Conservation (phyloP, 2,113 vertebrate species). For the Erinaceus europaeus region DNA sequence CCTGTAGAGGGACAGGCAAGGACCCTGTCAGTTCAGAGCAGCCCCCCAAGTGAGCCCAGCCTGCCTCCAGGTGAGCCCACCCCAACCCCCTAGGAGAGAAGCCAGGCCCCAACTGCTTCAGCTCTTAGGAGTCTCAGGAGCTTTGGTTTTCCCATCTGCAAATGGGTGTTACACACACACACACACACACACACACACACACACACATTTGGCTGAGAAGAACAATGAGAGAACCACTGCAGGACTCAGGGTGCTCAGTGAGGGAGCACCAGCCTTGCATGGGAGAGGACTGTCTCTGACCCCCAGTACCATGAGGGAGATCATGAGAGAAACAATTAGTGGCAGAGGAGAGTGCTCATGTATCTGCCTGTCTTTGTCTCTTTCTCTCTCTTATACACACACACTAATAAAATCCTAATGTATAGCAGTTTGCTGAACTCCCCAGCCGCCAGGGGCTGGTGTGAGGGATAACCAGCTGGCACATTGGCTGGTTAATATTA, state of each 20-base stretch:
- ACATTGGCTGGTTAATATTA: neutral
- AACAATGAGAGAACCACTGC: no score
- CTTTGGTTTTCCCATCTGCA: neutral
- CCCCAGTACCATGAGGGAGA: no score
- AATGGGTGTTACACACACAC: neutral
- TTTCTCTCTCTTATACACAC: no score
- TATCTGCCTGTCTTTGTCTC: no score
- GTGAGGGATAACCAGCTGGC: neutral
- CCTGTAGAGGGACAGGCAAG: conserved; percentile 11
- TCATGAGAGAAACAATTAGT: no score
- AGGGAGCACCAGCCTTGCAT: no score
- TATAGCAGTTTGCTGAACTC: neutral
- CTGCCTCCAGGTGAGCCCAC: neutral
- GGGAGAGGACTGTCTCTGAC: no score
- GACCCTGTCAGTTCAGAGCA: neutral
- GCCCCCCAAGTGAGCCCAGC: neutral
- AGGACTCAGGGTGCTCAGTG: no score
- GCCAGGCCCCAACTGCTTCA: neutral
- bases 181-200: no score
- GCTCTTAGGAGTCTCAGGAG: neutral
- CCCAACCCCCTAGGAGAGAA: neutral
- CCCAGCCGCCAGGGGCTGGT: neutral
- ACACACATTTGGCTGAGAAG: no score
- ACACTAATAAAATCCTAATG: no score
- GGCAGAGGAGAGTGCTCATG: no score